Percentiles rank a stretch among this genome's conserved stretches.
Conservation (phyloP, 2,797 vertebrate species). For the Periophthalmus magnuspinnatus region DNA sequence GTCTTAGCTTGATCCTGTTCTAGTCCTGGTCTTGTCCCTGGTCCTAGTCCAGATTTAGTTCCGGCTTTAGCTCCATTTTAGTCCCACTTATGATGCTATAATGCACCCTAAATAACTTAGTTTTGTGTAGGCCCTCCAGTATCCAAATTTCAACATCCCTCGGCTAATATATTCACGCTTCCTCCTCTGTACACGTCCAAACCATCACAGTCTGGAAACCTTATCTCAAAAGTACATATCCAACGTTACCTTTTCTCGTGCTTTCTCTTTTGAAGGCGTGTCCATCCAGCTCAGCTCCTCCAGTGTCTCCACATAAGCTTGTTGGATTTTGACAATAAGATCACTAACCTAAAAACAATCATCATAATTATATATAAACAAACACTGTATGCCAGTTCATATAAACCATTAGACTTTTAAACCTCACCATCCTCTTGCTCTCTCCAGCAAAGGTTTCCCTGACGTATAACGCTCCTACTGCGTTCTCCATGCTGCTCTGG, state of each 20-base stretch:
- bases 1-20: background rate
- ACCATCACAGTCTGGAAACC: too few species aligned
- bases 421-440: constrained; percentile 89
- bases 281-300: constrained; percentile 97
- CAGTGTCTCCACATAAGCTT: constrained; percentile 89
- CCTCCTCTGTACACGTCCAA: background rate
- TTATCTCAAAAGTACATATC: too few species aligned
- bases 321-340: constrained; percentile 88
- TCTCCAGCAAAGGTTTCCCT: constrained; percentile 88
- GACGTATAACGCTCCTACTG: constrained; percentile 92
- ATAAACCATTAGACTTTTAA: background rate
- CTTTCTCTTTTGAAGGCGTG: constrained; percentile 85
- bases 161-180: background rate
- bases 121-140: too few species aligned
- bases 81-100: background rate
- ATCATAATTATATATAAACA: background rate
- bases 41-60: background rate
- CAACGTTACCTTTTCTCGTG: constrained; percentile 86
- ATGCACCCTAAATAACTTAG: background rate
- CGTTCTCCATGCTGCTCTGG: constrained; percentile 95
- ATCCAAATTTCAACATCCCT: background rate
- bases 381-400: background rate
- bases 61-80: background rate
- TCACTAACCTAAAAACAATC: constrained; percentile 82
- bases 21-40: background rate